phyloP scores from a whole-genome alignment of 2,797 vertebrate genomes.

The Euthynnus affinis region DNA sequence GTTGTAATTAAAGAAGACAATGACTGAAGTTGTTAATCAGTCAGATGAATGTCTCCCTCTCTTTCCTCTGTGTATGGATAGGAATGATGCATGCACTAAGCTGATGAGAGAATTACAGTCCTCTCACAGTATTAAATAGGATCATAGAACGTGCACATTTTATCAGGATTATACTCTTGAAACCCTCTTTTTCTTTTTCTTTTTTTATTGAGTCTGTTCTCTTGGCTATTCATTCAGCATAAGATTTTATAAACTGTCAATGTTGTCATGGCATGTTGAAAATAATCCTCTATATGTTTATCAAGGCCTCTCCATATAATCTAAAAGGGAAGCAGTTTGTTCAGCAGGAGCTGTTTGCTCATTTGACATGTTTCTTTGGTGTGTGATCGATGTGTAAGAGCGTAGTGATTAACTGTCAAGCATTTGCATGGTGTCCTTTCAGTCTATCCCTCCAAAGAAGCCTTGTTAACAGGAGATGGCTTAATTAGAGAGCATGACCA shows the following conservation, averaged over 20 bases:
- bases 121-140: conserved; percentile 57
- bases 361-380: conserved; percentile 69
- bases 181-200: conserved; percentile 26
- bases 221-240: not conserved
- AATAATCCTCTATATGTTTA: conserved; percentile 52
- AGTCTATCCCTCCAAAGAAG: conserved; percentile 59
- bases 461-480: conserved; percentile 67
- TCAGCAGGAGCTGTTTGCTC: conserved; percentile 44
- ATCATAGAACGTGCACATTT: conserved; percentile 57
- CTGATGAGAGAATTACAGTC: conserved; percentile 68
- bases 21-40: conserved; percentile 80
- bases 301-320: conserved; percentile 50
- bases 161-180: conserved; percentile 50
- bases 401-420: conserved; percentile 74
- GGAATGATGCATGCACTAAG: conserved; percentile 54
- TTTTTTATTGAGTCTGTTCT: conserved; percentile 16
- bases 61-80: conserved; percentile 59
- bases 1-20: conserved; percentile 83
- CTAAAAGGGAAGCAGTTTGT: conserved; percentile 42
- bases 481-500: conserved; percentile 69
- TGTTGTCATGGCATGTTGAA: conserved; percentile 33
- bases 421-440: conserved; percentile 62
- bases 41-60: conserved; percentile 70
- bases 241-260: conserved; percentile 13
- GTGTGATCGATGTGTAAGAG: conserved; percentile 57